Evolutionary conservation across 2,888 invertebrate species (phyloP).

Genomic region (Peribatodes rhomboidaria): DNA sequence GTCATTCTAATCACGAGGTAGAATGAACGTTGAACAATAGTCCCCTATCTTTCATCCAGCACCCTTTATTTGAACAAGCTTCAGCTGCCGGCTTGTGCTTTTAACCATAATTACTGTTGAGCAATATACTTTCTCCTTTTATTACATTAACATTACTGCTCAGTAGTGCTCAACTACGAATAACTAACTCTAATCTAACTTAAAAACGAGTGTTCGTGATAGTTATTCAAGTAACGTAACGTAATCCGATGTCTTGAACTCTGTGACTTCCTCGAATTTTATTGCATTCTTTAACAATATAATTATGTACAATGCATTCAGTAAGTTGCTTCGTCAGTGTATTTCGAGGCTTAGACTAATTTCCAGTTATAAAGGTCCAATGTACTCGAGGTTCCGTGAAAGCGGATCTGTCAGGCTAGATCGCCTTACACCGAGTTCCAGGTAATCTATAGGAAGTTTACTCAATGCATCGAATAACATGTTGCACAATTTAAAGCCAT

Average conservation of each 20-base stretch:
- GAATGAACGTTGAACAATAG: slow-evolving; percentile 32
- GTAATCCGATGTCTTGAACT: slow-evolving; percentile 24
- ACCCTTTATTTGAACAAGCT: slow-evolving; percentile 46
- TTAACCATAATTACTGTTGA: slow-evolving; percentile 55
- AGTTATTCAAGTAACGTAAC: slow-evolving; percentile 36
- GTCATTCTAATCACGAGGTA: slow-evolving; percentile 23
- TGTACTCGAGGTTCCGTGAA: slow-evolving; percentile 51
- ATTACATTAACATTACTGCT: slow-evolving; percentile 35
- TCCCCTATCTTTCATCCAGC: slow-evolving; percentile 39
- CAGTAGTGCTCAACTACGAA: slow-evolving; percentile 6
- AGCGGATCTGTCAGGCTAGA: slow-evolving; percentile 55
- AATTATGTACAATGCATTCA: slow-evolving; percentile 22
- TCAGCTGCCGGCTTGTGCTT: slow-evolving; percentile 49
- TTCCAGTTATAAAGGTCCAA: slow-evolving; percentile 38
- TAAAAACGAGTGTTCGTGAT: slow-evolving; percentile 18
- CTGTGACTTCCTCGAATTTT: slow-evolving; percentile 27
- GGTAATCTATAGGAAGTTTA: slow-evolving; percentile 53
- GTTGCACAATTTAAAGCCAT: slow-evolving; percentile 49
- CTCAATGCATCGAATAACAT: slow-evolving; percentile 55
- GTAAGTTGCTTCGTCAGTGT: slow-evolving; percentile 25
- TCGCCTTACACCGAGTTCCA: slow-evolving; percentile 58
- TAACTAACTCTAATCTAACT: slow-evolving; percentile 10
- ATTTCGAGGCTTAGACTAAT: slow-evolving; percentile 28
- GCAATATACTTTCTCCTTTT: slow-evolving; percentile 39
- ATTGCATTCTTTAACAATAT: slow-evolving; percentile 19